Evolutionary conservation across 2,797 vertebrate genomes (phyloP).

Genomic region (Knipowitschia caucasica): DNA sequence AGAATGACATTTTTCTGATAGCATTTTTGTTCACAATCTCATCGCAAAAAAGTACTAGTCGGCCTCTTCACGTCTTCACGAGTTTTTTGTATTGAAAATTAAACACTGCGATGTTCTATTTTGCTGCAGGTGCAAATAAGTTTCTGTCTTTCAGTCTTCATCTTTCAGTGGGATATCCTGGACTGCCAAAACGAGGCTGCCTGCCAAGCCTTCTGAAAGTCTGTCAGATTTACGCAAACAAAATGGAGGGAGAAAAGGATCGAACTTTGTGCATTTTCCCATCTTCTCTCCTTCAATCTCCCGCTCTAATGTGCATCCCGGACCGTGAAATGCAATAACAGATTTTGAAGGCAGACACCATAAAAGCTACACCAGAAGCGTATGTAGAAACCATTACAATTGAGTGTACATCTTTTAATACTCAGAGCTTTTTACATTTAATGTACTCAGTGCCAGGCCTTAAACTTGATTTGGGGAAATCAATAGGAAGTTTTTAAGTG

Average conservation of each 20-base stretch:
- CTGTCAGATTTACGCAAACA: slow-evolving; percentile 42
- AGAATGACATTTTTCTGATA: neutral
- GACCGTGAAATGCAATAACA: slow-evolving; percentile 65
- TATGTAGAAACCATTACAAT: slow-evolving; percentile 68
- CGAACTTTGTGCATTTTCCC: slow-evolving; percentile 21
- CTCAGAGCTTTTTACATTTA: slow-evolving; percentile 63
- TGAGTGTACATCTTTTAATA: slow-evolving; percentile 72
- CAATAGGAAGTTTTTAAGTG: slow-evolving; percentile 64
- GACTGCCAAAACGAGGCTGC: slow-evolving; percentile 12
- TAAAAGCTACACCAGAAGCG: slow-evolving; percentile 55
- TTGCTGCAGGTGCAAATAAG: slow-evolving; percentile 8
- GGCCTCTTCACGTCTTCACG: neutral
- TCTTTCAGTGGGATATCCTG: slow-evolving; percentile 6
- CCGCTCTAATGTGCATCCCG: slow-evolving; percentile 54
- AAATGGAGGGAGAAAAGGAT: slow-evolving; percentile 40
- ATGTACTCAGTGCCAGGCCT: slow-evolving; percentile 47
- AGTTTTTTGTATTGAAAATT: slow-evolving; percentile 2
- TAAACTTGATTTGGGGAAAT: slow-evolving; percentile 72
- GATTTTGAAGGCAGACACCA: slow-evolving; percentile 54
- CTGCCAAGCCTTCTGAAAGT: slow-evolving; percentile 20
- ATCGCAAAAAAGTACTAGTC: neutral
- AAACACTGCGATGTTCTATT: neutral
- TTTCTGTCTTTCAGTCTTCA: neutral
- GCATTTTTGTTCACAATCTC: neutral
- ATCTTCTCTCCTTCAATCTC: slow-evolving; percentile 23